Conservation (phyloP, 2,888 invertebrate genomes). For the Metacarcinus magister region DNA sequence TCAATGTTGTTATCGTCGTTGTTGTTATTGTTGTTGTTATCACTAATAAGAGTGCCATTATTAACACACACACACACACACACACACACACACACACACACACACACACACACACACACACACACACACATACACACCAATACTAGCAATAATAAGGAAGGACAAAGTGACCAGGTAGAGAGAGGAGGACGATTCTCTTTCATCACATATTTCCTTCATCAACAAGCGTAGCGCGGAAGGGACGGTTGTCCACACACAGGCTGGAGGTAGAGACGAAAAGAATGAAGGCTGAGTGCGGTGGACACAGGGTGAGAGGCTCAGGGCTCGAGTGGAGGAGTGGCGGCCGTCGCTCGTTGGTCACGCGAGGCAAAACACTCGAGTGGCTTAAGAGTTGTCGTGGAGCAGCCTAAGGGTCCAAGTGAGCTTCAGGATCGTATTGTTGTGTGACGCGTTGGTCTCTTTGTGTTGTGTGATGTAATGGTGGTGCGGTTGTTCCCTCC, state of each 20-base stretch:
- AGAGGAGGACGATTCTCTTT: background rate
- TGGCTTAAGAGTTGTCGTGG: background rate
- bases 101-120: no score
- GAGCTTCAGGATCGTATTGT: background rate
- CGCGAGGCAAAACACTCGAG: background rate
- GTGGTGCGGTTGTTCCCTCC: background rate
- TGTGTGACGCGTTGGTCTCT: background rate
- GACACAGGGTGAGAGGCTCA: background rate
- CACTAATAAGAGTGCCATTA: background rate
- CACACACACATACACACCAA: no score
- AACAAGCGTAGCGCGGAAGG: background rate
- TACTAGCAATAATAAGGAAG: background rate
- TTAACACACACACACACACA: background rate
- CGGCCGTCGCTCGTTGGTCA: background rate
- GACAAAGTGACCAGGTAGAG: background rate
- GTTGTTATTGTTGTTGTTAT: background rate
- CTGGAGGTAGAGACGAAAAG: background rate
- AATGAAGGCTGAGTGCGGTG: background rate
- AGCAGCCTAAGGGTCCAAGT: background rate
- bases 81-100: no score
- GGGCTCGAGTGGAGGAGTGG: background rate
- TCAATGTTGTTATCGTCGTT: background rate
- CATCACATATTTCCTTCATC: background rate
- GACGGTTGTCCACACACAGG: background rate
- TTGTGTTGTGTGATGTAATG: background rate